These are phyloP conservation scores for Eupelmus urozonus DNA, from an alignment of 2,888 invertebrate species.

Conservation along the genomic window DNA sequence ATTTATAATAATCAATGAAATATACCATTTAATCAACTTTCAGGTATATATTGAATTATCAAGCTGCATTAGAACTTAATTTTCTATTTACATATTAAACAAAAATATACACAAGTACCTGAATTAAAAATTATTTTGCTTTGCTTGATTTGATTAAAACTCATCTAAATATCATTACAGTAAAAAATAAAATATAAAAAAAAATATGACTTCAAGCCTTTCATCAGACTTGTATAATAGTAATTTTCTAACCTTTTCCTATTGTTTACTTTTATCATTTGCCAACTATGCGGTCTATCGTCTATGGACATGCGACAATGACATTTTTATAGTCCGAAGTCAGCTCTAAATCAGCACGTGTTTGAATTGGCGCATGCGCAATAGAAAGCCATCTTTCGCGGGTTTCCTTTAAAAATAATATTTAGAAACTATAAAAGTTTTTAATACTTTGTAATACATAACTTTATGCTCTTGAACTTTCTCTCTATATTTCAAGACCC, in stretches of 20 bases:
- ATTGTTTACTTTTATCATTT: background rate
- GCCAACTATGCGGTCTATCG: background rate
- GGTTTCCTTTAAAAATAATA: background rate
- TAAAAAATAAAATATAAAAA: background rate
- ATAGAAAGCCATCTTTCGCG: background rate
- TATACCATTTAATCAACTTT: background rate
- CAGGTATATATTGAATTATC: too few species aligned
- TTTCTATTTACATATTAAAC: too few species aligned
- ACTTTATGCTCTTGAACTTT: too few species aligned
- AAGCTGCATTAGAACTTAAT: too few species aligned
- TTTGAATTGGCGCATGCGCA: background rate
- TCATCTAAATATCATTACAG: too few species aligned
- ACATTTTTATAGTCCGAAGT: slow-evolving; percentile 7
- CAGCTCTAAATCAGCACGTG: slow-evolving; percentile 14
- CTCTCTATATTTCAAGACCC: too few species aligned
- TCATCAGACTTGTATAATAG: background rate
- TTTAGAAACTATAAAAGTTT: background rate
- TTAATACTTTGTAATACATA: background rate
- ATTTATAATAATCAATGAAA: background rate
- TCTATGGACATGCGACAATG: too few species aligned
- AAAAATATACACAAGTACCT: too few species aligned
- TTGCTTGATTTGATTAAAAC: too few species aligned
- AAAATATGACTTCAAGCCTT: background rate
- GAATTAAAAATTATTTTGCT: too few species aligned
- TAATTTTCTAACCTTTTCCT: slow-evolving; percentile 2